Conservation (phyloP, 2,888 invertebrate genomes). For the Drosophila koepferae region DNA sequence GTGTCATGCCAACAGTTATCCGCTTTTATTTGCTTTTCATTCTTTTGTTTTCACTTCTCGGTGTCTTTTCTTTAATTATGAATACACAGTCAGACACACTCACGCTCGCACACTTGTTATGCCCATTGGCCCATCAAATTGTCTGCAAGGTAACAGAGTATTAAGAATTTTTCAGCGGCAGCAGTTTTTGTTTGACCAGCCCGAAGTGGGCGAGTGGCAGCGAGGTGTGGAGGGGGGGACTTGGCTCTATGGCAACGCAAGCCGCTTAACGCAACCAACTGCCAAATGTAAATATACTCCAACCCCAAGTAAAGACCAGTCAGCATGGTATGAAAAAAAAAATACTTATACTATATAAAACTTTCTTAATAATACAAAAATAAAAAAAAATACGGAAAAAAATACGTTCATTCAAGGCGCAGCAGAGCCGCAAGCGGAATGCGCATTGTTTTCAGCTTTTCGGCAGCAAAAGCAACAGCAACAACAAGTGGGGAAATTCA, state of each 20-base stretch:
- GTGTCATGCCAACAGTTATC: slow-evolving; percentile 70
- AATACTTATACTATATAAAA: slow-evolving; percentile 67
- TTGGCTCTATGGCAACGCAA: slow-evolving; percentile 69
- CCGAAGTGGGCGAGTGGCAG: slow-evolving; percentile 3
- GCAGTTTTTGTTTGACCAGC: slow-evolving; percentile 56
- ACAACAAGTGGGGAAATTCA: slow-evolving; percentile 16
- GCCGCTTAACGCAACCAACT: slow-evolving; percentile 80
- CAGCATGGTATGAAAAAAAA: slow-evolving; percentile 29
- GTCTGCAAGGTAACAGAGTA: slow-evolving; percentile 77
- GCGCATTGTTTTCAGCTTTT: slow-evolving; percentile 79
- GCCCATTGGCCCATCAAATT: slow-evolving; percentile 68
- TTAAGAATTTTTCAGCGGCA: slow-evolving; percentile 79
- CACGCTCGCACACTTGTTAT: slow-evolving; percentile 29
- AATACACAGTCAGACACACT: slow-evolving; percentile 32
- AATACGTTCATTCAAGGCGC: slow-evolving; percentile 70
- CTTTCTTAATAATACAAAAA: slow-evolving; percentile 76
- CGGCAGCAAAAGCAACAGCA: slow-evolving; percentile 64
- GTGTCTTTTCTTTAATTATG: slow-evolving; percentile 72
- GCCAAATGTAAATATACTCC: slow-evolving; percentile 79
- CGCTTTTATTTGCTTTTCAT: slow-evolving; percentile 55
- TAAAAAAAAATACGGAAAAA: slow-evolving; percentile 38
- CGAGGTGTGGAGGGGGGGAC: not conserved
- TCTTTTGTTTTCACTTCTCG: slow-evolving; percentile 46
- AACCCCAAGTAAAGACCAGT: slow-evolving; percentile 53
- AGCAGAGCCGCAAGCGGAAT: slow-evolving; percentile 78